Evolutionary conservation across 2,797 vertebrate genomes (phyloP).

Genomic region (Hozukius guyotensis): DNA sequence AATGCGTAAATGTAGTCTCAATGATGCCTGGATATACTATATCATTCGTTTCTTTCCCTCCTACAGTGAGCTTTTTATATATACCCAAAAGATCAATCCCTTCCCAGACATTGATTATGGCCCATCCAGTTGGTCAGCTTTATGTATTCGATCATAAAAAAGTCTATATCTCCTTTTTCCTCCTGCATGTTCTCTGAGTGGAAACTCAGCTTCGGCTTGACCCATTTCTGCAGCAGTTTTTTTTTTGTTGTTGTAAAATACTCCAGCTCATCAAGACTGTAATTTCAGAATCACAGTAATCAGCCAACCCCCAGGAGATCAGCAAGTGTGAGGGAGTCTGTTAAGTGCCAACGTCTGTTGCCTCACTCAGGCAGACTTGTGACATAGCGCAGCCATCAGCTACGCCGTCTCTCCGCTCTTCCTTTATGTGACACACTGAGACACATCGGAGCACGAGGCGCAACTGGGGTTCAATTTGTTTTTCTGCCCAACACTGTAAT

Average conservation of each 20-base stretch:
- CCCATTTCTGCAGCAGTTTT: slow-evolving; percentile 73
- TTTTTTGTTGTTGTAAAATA: slow-evolving; percentile 45
- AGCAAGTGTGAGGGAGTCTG: slow-evolving; percentile 74
- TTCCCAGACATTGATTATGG: slow-evolving; percentile 4
- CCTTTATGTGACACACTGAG: slow-evolving; percentile 58
- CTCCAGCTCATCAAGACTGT: slow-evolving; percentile 83
- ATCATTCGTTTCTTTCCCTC: background rate
- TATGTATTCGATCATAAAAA: slow-evolving; percentile 30
- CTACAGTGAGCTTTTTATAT: background rate
- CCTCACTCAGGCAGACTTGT: slow-evolving; percentile 69
- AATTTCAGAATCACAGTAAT: slow-evolving; percentile 87
- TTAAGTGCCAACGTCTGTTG: slow-evolving; percentile 76
- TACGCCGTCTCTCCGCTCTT: slow-evolving; percentile 39
- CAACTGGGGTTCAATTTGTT: slow-evolving; percentile 68
- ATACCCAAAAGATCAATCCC: slow-evolving; percentile 17
- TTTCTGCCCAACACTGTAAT: slow-evolving; percentile 68
- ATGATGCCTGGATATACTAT: background rate
- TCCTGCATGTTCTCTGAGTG: slow-evolving; percentile 16
- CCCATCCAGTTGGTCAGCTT: slow-evolving; percentile 27
- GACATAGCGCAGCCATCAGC: slow-evolving; percentile 68
- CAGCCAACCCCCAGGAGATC: slow-evolving; percentile 83
- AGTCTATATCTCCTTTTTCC: slow-evolving; percentile 14
- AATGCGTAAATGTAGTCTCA: background rate
- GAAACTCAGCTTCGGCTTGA: slow-evolving; percentile 62
- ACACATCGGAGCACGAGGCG: slow-evolving; percentile 50